These are phyloP conservation scores for Empis livida DNA, from an alignment of 2,888 invertebrate genomes.

Conservation along the genomic window DNA sequence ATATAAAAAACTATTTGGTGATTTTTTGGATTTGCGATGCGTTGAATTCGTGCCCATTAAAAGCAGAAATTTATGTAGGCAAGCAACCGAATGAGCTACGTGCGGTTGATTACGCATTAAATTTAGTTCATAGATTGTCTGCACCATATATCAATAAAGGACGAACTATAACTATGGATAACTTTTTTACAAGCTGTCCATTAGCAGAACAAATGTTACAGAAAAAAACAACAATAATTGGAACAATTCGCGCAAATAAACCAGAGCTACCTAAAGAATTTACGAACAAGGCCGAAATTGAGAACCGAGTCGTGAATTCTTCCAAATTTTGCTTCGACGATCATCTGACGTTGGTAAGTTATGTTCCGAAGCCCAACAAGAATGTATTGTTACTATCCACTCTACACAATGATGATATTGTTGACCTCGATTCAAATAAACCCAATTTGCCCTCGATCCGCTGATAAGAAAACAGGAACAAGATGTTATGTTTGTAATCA, in stretches of 20 bases:
- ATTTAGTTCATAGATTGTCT: background rate
- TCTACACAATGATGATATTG: conserved; percentile 4
- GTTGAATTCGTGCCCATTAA: conserved; percentile 1
- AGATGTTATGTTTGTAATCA: no score
- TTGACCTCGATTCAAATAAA: conserved; percentile 6
- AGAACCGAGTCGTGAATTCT: conserved; percentile 2
- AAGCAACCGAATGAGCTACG: background rate
- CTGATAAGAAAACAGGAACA: no score
- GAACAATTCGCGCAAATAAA: conserved; percentile 5
- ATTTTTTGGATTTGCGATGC: conserved; percentile 1
- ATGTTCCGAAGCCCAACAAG: conserved; percentile 3
- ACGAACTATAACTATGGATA: conserved; percentile 2
- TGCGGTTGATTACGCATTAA: background rate
- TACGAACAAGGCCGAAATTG: conserved; percentile 2
- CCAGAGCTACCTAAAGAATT: conserved; percentile 5
- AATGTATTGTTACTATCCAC: conserved; percentile 7
- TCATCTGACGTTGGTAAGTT: background rate
- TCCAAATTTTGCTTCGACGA: conserved; percentile 2
- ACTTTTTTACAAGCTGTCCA: conserved; percentile 4
- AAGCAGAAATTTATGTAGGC: background rate
- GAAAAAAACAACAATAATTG: conserved; percentile 5
- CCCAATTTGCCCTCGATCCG: background rate
- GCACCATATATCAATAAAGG: background rate
- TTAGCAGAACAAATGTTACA: conserved; percentile 5
- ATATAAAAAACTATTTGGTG: no score